phyloP scores from a whole-genome alignment of 2,797 vertebrate genomes.

The Distichodus sexfasciatus region DNA sequence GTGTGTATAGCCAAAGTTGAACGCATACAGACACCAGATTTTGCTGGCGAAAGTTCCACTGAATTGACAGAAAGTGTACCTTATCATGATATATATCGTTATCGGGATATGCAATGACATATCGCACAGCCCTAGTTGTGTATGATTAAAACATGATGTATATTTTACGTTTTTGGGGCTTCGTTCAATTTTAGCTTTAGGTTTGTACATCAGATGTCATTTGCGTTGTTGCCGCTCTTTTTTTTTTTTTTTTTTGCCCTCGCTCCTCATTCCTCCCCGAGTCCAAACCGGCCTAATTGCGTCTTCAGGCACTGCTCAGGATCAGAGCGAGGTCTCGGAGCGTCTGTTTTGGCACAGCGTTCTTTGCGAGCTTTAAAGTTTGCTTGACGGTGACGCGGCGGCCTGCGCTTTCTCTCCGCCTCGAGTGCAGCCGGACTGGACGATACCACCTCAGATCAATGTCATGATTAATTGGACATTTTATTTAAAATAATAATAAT shows the following conservation, averaged over 20 bases:
- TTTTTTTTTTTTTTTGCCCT: neutral
- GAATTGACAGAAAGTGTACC: too few relatives aligned
- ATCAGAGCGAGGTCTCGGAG: neutral
- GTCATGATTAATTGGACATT: too few relatives aligned
- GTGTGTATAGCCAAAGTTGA: too few relatives aligned
- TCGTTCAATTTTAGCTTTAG: neutral
- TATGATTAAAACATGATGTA: too few relatives aligned
- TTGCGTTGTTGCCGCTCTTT: neutral
- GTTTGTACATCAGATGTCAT: neutral
- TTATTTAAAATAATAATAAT: too few relatives aligned
- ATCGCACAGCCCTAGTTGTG: too few relatives aligned
- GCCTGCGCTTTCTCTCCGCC: neutral
- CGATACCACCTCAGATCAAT: neutral
- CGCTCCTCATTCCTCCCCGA: neutral
- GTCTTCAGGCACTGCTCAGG: neutral
- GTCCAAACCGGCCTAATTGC: neutral
- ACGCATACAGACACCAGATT: too few relatives aligned
- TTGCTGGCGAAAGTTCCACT: too few relatives aligned
- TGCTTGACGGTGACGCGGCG: neutral
- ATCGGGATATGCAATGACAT: too few relatives aligned
- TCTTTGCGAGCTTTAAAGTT: neutral
- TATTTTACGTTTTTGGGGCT: neutral
- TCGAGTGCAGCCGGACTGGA: neutral
- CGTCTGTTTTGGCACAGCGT: constrained; percentile 1
- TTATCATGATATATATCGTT: too few relatives aligned